phyloP scores from a whole-genome alignment of 1,140 invertebrate genomes.

The Ceratina calcarata region DNA sequence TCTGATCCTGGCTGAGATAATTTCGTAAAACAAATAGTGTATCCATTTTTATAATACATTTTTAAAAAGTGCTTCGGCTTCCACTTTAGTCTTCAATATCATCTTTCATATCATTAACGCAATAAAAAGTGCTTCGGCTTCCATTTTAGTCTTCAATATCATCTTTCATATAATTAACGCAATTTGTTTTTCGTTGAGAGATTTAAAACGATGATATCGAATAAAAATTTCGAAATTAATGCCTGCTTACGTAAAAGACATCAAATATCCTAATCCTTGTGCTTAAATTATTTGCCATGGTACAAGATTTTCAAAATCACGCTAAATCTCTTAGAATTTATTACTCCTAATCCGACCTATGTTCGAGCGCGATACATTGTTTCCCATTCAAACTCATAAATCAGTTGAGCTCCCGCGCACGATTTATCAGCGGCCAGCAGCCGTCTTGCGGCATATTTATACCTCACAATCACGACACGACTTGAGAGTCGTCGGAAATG shows the following conservation, averaged over 20 bases:
- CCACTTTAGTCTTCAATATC: background rate
- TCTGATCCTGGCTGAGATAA: too few relatives aligned
- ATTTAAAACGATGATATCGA: background rate
- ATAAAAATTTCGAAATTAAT: background rate
- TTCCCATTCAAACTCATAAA: constrained; percentile 32
- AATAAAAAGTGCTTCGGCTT: too few relatives aligned
- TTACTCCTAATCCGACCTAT: constrained; percentile 15
- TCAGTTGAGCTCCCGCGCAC: constrained; percentile 18
- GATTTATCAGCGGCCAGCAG: constrained; percentile 22
- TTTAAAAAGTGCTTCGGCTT: too few relatives aligned
- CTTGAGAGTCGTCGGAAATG: background rate
- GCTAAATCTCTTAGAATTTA: constrained; percentile 21
- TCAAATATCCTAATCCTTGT: background rate
- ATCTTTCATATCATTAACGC: too few relatives aligned
- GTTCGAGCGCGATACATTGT: constrained; percentile 23
- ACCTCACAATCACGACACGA: background rate
- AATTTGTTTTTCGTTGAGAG: too few relatives aligned
- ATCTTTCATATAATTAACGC: too few relatives aligned
- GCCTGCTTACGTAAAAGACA: background rate
- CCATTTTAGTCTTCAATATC: background rate
- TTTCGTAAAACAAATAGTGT: too few relatives aligned
- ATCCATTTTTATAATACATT: too few relatives aligned
- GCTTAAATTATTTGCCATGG: background rate
- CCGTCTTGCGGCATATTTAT: background rate
- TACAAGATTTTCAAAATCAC: background rate